Percentiles rank a stretch among this genome's conserved stretches.
Conservation (phyloP, 2,888 invertebrate species). For the Sphaeridia pumilis region DNA sequence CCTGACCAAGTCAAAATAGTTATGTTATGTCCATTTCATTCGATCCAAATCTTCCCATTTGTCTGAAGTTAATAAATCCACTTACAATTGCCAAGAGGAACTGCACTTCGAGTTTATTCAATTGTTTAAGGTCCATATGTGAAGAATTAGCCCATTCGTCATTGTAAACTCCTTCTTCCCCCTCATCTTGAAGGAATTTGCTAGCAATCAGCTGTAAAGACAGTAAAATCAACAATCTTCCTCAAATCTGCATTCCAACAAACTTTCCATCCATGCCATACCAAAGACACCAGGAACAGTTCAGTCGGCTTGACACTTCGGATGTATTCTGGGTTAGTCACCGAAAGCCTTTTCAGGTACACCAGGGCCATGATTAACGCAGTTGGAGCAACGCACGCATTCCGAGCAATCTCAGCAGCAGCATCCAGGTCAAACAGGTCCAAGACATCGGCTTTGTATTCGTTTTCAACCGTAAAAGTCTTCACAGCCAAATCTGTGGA, state of each 20-base stretch:
- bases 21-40: too few relatives aligned
- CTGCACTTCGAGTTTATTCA: slow-evolving; percentile 73
- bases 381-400: slow-evolving; percentile 80
- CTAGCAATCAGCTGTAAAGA: slow-evolving; percentile 71
- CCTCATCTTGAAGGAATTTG: slow-evolving; percentile 87
- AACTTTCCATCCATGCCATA: slow-evolving; percentile 44
- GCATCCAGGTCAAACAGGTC: slow-evolving; percentile 64
- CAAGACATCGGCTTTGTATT: slow-evolving; percentile 52
- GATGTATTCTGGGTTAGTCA: slow-evolving; percentile 69
- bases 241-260: not conserved
- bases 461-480: slow-evolving; percentile 65
- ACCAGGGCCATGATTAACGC: slow-evolving; percentile 84
- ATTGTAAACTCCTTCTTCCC: slow-evolving; percentile 78
- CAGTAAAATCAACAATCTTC: not conserved
- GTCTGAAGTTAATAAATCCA: slow-evolving; percentile 27
- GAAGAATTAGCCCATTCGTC: slow-evolving; percentile 87
- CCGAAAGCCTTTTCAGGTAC: slow-evolving; percentile 73
- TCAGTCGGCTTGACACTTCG: slow-evolving; percentile 74
- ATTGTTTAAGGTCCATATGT: slow-evolving; percentile 55
- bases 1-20: slow-evolving; percentile 42
- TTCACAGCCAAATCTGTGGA: slow-evolving; percentile 68
- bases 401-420: slow-evolving; percentile 61
- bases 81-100: slow-evolving; percentile 82
- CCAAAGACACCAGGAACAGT: slow-evolving; percentile 87
- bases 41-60: not conserved